phyloP scores from a whole-genome alignment of 1,140 invertebrate genomes.

The Marisa cornuarietis region DNA sequence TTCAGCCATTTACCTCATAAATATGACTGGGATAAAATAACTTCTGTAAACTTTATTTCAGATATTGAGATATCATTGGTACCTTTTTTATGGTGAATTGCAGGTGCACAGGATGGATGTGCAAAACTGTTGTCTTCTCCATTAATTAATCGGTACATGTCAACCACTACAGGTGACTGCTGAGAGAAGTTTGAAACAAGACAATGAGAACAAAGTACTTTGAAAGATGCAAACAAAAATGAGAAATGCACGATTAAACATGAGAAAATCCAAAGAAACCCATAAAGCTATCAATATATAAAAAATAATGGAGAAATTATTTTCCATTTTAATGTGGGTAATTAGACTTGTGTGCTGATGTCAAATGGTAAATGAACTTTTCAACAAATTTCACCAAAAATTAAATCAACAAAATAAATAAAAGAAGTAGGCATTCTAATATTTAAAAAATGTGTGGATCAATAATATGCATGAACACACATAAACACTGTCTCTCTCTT shows the following conservation, averaged over 20 bases:
- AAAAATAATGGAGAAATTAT: too few relatives aligned
- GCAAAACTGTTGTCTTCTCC: constrained; percentile 4
- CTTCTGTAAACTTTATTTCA: too few relatives aligned
- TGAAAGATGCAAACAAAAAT: not conserved
- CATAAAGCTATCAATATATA: not conserved
- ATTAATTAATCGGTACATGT: constrained; percentile 15
- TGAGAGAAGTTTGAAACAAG: not conserved
- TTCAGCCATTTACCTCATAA: too few relatives aligned
- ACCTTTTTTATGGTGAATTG: constrained; percentile 32
- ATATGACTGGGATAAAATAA: too few relatives aligned
- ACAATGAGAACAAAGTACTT: not conserved
- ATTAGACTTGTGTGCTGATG: not conserved
- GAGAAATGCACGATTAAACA: not conserved
- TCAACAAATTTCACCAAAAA: not conserved
- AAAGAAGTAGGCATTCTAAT: too few relatives aligned
- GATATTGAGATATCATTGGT: not conserved
- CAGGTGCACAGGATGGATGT: constrained; percentile 32
- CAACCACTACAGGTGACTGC: constrained; percentile 15
- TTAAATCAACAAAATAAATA: too few relatives aligned
- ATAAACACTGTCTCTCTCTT: too few relatives aligned
- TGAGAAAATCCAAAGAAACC: not conserved
- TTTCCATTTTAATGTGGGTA: too few relatives aligned
- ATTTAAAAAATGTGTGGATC: too few relatives aligned
- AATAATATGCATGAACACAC: too few relatives aligned
- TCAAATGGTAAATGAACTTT: not conserved